Conservation (phyloP, 2,888 invertebrate species). For the Herminia tarsipennalis region DNA sequence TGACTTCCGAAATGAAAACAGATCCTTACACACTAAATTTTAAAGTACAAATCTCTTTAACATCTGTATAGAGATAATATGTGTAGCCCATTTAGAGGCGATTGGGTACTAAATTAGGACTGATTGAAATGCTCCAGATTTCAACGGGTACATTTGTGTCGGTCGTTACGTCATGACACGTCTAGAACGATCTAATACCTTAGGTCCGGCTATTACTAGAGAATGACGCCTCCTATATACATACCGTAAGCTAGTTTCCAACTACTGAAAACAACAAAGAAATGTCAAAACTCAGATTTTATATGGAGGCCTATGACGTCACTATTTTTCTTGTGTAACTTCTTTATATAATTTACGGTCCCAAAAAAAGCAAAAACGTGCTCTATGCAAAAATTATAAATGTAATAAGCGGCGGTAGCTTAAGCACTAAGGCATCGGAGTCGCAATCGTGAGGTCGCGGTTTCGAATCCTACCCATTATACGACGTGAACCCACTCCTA, state of each 20-base stretch:
- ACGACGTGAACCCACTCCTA: too few relatives aligned
- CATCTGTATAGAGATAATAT: neutral
- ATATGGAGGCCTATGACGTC: too few relatives aligned
- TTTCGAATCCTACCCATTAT: too few relatives aligned
- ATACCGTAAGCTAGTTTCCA: neutral
- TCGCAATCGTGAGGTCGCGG: too few relatives aligned
- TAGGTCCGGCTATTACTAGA: slow-evolving; percentile 4
- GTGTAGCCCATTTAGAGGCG: slow-evolving; percentile 23
- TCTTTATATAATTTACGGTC: too few relatives aligned
- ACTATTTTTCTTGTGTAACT: too few relatives aligned
- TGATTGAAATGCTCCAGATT: slow-evolving; percentile 75
- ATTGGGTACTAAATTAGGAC: slow-evolving; percentile 58
- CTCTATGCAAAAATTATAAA: too few relatives aligned
- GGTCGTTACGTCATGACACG: slow-evolving; percentile 13
- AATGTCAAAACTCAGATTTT: too few relatives aligned
- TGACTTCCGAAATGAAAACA: slow-evolving; percentile 2
- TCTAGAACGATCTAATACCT: slow-evolving; percentile 26
- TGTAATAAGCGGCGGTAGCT: too few relatives aligned
- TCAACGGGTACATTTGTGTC: slow-evolving; percentile 26
- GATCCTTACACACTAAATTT: slow-evolving; percentile 3
- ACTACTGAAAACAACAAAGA: too few relatives aligned
- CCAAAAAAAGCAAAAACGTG: too few relatives aligned
- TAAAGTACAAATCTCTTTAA: slow-evolving; percentile 11
- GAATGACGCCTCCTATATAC: slow-evolving; percentile 1
- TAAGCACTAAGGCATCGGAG: too few relatives aligned